phyloP scores from a whole-genome alignment of 2,113 vertebrate species.

The Anoura caudifer region DNA sequence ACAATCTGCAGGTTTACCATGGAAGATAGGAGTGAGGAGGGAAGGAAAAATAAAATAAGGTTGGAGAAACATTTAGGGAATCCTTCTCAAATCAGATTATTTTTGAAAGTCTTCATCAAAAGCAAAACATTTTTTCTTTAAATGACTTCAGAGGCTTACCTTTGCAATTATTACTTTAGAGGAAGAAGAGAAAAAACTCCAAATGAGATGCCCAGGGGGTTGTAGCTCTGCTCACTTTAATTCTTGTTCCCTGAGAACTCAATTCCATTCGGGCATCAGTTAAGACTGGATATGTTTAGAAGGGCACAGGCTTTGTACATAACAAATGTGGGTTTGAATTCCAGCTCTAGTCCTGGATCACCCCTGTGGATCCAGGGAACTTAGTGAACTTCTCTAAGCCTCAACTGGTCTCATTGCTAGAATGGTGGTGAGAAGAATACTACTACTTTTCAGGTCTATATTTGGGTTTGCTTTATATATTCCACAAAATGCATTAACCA shows the following conservation, averaged over 20 bases:
- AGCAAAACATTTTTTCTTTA: not conserved
- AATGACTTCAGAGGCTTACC: not conserved
- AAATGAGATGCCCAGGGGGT: not conserved
- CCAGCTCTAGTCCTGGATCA: not conserved
- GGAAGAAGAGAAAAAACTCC: not conserved
- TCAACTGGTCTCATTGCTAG: not conserved
- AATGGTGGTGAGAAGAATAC: not conserved
- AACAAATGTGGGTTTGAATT: not conserved
- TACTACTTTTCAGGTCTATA: not conserved
- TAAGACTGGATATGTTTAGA: not conserved
- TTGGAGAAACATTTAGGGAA: not conserved
- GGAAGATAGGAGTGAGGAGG: rapidly evolving
- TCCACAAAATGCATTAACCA: not conserved
- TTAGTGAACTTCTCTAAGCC: not conserved
- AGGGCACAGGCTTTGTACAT: not conserved
- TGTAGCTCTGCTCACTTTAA: not conserved
- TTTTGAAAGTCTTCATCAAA: not conserved
- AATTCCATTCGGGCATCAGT: not conserved
- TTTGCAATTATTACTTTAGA: not conserved
- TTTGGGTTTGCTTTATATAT: not conserved
- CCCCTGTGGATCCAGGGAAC: no score
- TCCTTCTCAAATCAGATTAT: not conserved
- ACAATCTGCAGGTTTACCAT: rapidly evolving
- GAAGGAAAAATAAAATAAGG: not conserved
- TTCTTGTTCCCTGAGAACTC: not conserved